phyloP scores from a whole-genome alignment of 2,888 invertebrate genomes.

The Drosophila differens region DNA sequence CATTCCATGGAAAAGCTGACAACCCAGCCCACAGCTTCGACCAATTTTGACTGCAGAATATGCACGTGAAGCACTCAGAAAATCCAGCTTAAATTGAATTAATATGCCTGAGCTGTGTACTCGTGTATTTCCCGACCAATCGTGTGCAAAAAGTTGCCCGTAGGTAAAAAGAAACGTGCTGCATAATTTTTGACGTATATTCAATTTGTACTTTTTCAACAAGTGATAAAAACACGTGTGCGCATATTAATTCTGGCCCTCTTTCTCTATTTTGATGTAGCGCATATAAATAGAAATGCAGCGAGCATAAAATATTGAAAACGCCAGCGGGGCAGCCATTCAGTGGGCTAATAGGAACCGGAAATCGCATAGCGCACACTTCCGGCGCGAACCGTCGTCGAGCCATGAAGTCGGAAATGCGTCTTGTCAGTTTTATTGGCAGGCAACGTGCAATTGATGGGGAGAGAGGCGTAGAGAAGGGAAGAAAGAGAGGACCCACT shows the following conservation, averaged over 20 bases:
- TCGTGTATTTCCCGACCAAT: constrained; percentile 14
- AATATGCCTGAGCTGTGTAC: constrained; percentile 61
- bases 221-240: constrained; percentile 53
- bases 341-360: constrained; percentile 56
- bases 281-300: constrained; percentile 53
- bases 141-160: constrained; percentile 17
- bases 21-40: neutral
- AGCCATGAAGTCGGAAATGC: constrained; percentile 52
- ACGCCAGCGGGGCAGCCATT: constrained; percentile 22
- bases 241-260: constrained; percentile 49
- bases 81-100: constrained; percentile 67
- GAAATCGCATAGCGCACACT: constrained; percentile 48
- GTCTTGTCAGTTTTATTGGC: constrained; percentile 65
- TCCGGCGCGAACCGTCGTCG: constrained; percentile 29
- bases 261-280: constrained; percentile 6
- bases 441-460: constrained; percentile 12
- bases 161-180: constrained; percentile 23
- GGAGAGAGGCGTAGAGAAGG: neutral
- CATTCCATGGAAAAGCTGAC: neutral
- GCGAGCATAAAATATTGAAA: constrained; percentile 50
- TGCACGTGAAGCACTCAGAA: constrained; percentile 26
- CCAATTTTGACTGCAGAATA: neutral
- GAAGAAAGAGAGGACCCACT: neutral
- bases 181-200: constrained; percentile 73
- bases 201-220: constrained; percentile 70